Evolutionary conservation across 2,113 vertebrate species (phyloP), one percentile per base, ranked within the genome.

Genomic region (Leptocoma aspasia): DNA sequence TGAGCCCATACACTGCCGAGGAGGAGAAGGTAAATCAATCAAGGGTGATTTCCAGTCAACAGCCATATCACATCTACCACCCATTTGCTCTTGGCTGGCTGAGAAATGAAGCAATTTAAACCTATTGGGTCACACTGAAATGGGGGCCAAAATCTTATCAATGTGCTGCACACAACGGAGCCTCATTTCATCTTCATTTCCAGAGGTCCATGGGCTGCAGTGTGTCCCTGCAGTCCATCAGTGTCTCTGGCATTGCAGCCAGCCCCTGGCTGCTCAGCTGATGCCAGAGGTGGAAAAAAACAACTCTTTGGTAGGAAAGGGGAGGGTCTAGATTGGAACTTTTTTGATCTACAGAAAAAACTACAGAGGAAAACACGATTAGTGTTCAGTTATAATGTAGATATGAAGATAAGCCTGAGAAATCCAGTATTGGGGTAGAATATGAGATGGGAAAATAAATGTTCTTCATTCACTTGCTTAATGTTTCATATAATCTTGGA

Each of bases 61-160:
- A 90, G 92, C 76, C 92, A 79, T 92, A 92, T 95, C 89, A 37
- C 86, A 79, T 91, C 83, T 71, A 96, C 69, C 94, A 96, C 95
- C 83, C 85, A 86, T 95, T 94, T 95, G 93, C 88, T 95, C 92
- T 84, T 91, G 90, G 83, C 95, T 93, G 92, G 60, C 89, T 96
- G 94, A 95, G 96, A 95, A 95, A 94, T 95, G 88, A 89, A 95
- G 95, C 95, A 83, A 93, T 96, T 96, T 92, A 93, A 96, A 94
- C 79, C 85, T 91, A 66, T 60, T 83, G 93, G 95, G 94, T 95
- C 93, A 95, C 21, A 24, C 82, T 80, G 90, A 89, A 95, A 92
- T 83, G 83, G 80, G 82, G 92, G 45, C 85, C 95, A 82, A 94
- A 84, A 68, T 83, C 88, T 83, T 90, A 92, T 66, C 90, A 53